These are phyloP conservation scores for Stictocephala bisonia DNA, from an alignment of 2,888 invertebrate species.

Conservation along the genomic window DNA sequence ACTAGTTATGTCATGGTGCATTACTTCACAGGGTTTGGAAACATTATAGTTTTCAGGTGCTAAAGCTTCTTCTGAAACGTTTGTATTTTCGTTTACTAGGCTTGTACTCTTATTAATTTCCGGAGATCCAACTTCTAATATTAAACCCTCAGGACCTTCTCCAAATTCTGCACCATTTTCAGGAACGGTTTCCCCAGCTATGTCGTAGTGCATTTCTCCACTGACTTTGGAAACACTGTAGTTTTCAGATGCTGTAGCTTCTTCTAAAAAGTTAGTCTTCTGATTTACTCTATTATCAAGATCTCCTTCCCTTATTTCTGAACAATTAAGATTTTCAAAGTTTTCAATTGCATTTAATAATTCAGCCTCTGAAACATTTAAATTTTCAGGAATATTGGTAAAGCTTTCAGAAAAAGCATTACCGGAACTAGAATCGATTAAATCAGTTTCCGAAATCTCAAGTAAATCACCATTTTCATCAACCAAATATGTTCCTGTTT, in stretches of 20 bases:
- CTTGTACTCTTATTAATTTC: too few relatives aligned
- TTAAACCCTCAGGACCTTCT: too few relatives aligned
- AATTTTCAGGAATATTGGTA: neutral
- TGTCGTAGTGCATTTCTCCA: neutral
- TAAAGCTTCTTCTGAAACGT: too few relatives aligned
- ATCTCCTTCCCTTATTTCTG: too few relatives aligned
- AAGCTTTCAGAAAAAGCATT: conserved; percentile 13
- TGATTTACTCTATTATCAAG: neutral
- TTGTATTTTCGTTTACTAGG: too few relatives aligned
- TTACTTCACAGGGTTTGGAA: too few relatives aligned
- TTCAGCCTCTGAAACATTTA: conserved; percentile 18
- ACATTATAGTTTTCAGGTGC: too few relatives aligned
- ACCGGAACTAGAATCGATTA: neutral
- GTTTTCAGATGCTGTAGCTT: conserved; percentile 1
- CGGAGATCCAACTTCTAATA: too few relatives aligned
- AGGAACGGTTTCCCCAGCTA: neutral
- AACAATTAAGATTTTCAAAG: too few relatives aligned
- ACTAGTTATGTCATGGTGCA: too few relatives aligned
- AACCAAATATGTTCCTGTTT: neutral
- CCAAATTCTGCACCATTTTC: too few relatives aligned
- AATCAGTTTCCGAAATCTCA: neutral
- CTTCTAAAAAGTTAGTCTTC: neutral
- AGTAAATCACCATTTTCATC: conserved; percentile 1
- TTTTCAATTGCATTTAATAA: neutral
- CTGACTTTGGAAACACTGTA: neutral